These are phyloP conservation scores for Diplosoma virens DNA, from an alignment of 23 tunicate genomes.

Conservation along the genomic window DNA sequence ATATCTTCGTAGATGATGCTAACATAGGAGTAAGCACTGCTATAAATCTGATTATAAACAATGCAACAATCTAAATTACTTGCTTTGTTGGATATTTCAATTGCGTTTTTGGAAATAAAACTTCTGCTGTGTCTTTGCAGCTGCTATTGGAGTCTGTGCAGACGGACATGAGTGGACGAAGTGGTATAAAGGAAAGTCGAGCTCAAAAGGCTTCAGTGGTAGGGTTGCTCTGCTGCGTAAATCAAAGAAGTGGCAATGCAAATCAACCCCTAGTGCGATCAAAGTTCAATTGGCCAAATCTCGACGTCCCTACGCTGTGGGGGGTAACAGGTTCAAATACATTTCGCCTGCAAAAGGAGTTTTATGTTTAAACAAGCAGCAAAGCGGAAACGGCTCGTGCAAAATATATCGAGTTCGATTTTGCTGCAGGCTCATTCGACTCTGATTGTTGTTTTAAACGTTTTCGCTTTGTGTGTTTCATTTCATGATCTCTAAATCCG, in stretches of 20 bases:
- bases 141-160: neutral
- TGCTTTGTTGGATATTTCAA: too few species aligned
- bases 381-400: neutral
- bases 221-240: neutral
- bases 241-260: neutral
- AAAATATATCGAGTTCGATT: slow-evolving; percentile 11
- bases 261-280: neutral
- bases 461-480: too few species aligned
- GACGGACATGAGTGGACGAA: slow-evolving; percentile 15
- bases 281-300: slow-evolving; percentile 16
- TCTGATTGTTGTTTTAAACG: too few species aligned
- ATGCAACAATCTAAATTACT: too few species aligned
- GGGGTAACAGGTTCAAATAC: slow-evolving; percentile 1
- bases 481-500: too few species aligned
- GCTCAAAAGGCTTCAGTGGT: neutral
- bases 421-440: neutral
- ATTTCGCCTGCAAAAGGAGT: slow-evolving; percentile 3
- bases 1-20: too few species aligned
- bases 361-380: neutral
- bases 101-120: neutral
- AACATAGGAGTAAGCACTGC: too few species aligned
- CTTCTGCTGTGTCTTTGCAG: neutral
- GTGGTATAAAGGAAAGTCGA: neutral
- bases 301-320: slow-evolving; percentile 10
- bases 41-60: too few species aligned